A percentile compares a stretch with the other conserved stretches of the same genome.
Conservation (phyloP, 2,888 invertebrate genomes). For the Mythimna impura region DNA sequence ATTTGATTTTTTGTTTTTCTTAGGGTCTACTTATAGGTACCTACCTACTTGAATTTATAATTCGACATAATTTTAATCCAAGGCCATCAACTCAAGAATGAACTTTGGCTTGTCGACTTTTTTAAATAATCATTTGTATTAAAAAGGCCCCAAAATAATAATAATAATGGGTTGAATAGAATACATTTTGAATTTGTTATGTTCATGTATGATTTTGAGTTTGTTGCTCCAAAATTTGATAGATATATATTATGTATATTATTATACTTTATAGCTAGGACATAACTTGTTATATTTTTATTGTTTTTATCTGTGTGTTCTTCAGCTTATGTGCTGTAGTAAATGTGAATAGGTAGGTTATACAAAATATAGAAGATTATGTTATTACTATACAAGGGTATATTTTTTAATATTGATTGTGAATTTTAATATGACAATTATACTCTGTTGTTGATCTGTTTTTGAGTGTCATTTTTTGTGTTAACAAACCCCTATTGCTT, state of each 20-base stretch:
- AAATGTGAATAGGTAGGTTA: conserved; percentile 44
- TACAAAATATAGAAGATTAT: conserved; percentile 58
- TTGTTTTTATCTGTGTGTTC: background rate
- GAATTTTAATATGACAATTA: conserved; percentile 71
- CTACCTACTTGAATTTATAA: background rate
- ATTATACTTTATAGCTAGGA: background rate
- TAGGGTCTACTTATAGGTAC: background rate
- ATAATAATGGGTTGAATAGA: background rate
- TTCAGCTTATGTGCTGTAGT: conserved; percentile 33
- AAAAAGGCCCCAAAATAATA: background rate
- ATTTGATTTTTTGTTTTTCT: background rate
- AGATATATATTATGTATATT: background rate
- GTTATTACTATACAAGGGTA: conserved; percentile 70
- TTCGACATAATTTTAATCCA: background rate
- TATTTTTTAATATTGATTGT: conserved; percentile 82
- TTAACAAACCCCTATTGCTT: background rate
- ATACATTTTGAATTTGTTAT: background rate
- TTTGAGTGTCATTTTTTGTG: conserved; percentile 38
- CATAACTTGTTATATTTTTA: background rate
- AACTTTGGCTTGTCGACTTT: background rate
- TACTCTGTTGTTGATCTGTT: conserved; percentile 84
- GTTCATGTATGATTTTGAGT: background rate
- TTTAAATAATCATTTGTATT: too few relatives aligned
- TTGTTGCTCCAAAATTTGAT: background rate
- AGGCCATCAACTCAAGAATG: background rate